A percentile compares a stretch with the other conserved stretches of the same genome.
These are phyloP conservation scores for Trachelus iudaicus DNA, from an alignment of 2,888 invertebrate species.

Conservation along the genomic window DNA sequence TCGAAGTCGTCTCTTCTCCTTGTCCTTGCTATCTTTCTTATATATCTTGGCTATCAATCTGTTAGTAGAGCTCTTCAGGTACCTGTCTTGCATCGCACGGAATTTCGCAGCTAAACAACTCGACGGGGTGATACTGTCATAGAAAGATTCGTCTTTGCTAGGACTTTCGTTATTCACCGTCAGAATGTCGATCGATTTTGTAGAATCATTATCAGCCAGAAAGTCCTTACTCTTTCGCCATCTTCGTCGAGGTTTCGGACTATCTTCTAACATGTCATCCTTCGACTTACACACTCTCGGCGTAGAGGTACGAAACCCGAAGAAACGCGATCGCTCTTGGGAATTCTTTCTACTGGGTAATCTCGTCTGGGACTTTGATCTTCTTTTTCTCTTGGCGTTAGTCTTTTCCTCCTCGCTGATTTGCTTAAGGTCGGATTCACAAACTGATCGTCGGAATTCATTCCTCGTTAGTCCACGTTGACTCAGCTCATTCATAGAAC, in stretches of 20 bases:
- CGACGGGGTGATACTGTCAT: conserved; percentile 56
- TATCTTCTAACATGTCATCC: conserved; percentile 30
- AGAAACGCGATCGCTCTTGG: conserved; percentile 46
- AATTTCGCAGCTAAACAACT: conserved; percentile 76
- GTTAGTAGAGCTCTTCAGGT: conserved; percentile 77
- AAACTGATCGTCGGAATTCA: conserved; percentile 53
- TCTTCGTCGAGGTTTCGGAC: conserved; percentile 29
- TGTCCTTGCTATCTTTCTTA: conserved; percentile 56
- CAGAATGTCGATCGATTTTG: background rate
- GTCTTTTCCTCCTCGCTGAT: conserved; percentile 50
- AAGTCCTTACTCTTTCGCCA: conserved; percentile 42
- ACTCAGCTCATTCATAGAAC: conserved; percentile 51
- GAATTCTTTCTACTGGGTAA: conserved; percentile 34
- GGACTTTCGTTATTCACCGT: background rate
- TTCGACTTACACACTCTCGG: conserved; percentile 33
- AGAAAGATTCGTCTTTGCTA: conserved; percentile 30
- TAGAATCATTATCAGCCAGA: background rate
- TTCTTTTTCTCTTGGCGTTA: conserved; percentile 49
- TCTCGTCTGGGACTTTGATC: conserved; percentile 58
- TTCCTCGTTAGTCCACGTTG: conserved; percentile 41
- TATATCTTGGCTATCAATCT: conserved; percentile 77
- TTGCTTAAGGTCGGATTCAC: conserved; percentile 53
- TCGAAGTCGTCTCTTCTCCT: conserved; percentile 65
- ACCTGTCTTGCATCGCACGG: conserved; percentile 77
- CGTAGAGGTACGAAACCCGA: conserved; percentile 44